phyloP scores from a whole-genome alignment of 1,140 invertebrate genomes.

The Episyrphus balteatus region DNA sequence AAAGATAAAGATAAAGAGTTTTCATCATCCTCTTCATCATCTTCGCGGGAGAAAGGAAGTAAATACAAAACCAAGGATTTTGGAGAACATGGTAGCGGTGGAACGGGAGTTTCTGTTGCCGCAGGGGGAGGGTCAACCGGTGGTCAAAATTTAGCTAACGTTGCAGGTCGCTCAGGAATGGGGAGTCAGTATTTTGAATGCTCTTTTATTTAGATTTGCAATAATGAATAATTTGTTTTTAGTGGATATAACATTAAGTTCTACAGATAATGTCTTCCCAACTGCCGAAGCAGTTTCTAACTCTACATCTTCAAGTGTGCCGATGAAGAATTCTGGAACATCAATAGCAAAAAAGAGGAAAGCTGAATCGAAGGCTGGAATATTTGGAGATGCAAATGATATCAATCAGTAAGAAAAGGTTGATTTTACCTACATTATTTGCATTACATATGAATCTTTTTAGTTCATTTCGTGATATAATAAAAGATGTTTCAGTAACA shows the following conservation, averaged over 20 bases:
- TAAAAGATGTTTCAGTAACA: slow-evolving; percentile 32
- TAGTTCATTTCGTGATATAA: slow-evolving; percentile 28
- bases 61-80: slow-evolving; percentile 31
- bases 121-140: slow-evolving; percentile 2
- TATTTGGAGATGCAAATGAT: slow-evolving; percentile 14
- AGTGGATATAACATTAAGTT: too few relatives aligned
- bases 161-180: too few relatives aligned
- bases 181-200: too few relatives aligned
- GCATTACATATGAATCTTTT: neutral
- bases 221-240: too few relatives aligned
- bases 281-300: neutral
- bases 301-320: neutral
- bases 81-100: neutral
- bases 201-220: too few relatives aligned
- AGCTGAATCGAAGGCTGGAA: slow-evolving; percentile 18
- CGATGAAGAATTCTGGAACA: neutral
- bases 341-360: slow-evolving; percentile 26
- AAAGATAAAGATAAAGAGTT: slow-evolving; percentile 33
- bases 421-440: neutral
- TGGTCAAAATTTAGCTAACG: too few relatives aligned
- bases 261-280: neutral
- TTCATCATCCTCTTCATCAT: slow-evolving; percentile 19
- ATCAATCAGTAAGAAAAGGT: slow-evolving; percentile 20
- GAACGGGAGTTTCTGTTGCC: slow-evolving; percentile 2
- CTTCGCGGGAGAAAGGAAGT: slow-evolving; percentile 20